Conservation (phyloP, 2,888 invertebrate genomes). For the Tachina fera region DNA sequence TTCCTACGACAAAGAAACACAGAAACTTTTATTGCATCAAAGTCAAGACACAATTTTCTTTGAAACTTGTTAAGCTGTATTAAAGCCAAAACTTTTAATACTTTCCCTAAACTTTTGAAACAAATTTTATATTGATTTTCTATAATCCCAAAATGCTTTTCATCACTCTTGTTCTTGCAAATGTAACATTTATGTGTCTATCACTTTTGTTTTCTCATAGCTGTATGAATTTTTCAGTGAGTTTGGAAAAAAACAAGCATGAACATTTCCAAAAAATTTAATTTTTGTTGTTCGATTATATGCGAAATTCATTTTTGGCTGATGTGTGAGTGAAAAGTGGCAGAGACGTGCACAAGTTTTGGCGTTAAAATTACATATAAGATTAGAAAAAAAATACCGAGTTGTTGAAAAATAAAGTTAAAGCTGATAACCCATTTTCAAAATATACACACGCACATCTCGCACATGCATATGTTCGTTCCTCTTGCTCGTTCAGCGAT, state of each 20-base stretch:
- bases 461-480: background rate
- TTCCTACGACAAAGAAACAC: too few species aligned
- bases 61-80: background rate
- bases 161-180: slow-evolving; percentile 19
- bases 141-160: slow-evolving; percentile 11
- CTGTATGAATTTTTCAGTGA: background rate
- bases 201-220: background rate
- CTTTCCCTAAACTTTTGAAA: too few species aligned
- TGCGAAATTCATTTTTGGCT: slow-evolving; percentile 35
- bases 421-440: too few species aligned
- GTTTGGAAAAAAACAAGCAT: background rate
- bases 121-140: slow-evolving; percentile 38
- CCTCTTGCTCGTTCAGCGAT: too few species aligned
- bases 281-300: slow-evolving; percentile 12
- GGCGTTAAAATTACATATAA: too few species aligned
- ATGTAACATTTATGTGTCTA: slow-evolving; percentile 13
- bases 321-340: slow-evolving; percentile 15
- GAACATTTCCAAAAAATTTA: slow-evolving; percentile 15
- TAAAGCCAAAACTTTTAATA: too few species aligned
- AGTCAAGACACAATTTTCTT: too few species aligned
- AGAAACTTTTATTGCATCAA: too few species aligned
- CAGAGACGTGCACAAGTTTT: background rate
- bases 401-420: too few species aligned
- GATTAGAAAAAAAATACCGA: too few species aligned
- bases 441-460: too few species aligned